Conservation (phyloP, 2,888 invertebrate genomes). For the Cephus sareptanus region DNA sequence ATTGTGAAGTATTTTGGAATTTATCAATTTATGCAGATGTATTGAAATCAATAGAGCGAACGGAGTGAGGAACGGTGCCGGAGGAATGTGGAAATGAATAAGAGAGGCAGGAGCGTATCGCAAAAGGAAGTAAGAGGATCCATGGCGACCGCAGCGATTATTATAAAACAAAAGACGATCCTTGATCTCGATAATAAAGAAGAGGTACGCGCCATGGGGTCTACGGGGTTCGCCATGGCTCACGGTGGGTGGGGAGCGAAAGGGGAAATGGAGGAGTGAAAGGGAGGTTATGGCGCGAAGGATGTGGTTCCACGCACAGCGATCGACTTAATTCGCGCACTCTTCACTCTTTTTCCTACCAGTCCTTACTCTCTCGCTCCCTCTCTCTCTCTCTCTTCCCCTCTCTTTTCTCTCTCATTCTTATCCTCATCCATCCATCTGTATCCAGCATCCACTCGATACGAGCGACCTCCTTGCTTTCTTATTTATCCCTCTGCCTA, state of each 20-base stretch:
- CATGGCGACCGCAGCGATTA: constrained; percentile 56
- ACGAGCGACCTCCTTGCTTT: constrained; percentile 37
- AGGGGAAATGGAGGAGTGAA: constrained; percentile 41
- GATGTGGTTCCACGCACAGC: constrained; percentile 65
- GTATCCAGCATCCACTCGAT: constrained; percentile 18
- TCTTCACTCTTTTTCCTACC: constrained; percentile 48
- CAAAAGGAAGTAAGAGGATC: constrained; percentile 39
- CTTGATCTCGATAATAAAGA: constrained; percentile 63
- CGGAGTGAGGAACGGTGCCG: constrained; percentile 1
- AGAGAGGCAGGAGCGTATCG: constrained; percentile 29
- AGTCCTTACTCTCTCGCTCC: constrained; percentile 24
- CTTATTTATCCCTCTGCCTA: constrained; percentile 41
- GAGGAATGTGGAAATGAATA: constrained; percentile 31
- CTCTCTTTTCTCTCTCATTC: constrained; percentile 13
- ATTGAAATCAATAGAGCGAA: not conserved
- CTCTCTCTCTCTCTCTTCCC: constrained; percentile 17
- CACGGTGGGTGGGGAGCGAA: constrained; percentile 15
- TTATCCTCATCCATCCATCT: constrained; percentile 11
- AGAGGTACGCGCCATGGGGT: constrained; percentile 47
- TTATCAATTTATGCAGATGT: not conserved
- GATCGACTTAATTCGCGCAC: constrained; percentile 64
- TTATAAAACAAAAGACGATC: constrained; percentile 64
- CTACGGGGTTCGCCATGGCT: constrained; percentile 11
- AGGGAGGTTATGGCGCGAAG: constrained; percentile 52
- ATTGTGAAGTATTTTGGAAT: not conserved